These are phyloP conservation scores for Scaptomyza graminum DNA, from an alignment of 1,140 invertebrate genomes.

Conservation along the genomic window DNA sequence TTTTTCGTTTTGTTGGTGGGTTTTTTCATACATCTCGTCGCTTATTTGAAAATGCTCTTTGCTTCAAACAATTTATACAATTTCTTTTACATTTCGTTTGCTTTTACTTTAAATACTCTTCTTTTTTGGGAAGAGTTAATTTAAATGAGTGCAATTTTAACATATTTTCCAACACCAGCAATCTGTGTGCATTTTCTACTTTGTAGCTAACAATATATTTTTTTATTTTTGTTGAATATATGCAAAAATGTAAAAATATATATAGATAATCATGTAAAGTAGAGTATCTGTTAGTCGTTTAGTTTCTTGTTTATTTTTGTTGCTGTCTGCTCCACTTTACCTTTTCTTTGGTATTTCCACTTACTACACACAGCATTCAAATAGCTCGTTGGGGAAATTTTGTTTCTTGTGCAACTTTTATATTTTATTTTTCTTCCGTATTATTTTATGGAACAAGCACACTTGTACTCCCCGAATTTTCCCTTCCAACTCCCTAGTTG, in stretches of 20 bases:
- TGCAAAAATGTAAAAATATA: too few species aligned
- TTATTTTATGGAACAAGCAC: slow-evolving; percentile 39
- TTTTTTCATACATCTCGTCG: slow-evolving; percentile 43
- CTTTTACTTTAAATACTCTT: neutral
- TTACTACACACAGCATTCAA: slow-evolving; percentile 10
- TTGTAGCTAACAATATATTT: too few species aligned
- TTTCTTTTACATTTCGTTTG: slow-evolving; percentile 39
- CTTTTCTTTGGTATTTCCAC: slow-evolving; percentile 6
- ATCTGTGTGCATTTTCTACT: too few species aligned
- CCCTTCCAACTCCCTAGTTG: neutral
- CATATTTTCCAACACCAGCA: too few species aligned
- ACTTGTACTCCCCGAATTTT: neutral
- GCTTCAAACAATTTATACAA: slow-evolving; percentile 49
- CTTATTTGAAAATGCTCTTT: slow-evolving; percentile 37
- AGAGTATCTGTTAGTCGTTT: slow-evolving; percentile 2
- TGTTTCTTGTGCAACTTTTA: slow-evolving; percentile 60
- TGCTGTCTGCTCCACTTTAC: slow-evolving; percentile 6
- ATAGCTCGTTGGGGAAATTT: slow-evolving; percentile 81
- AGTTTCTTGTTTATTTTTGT: too few species aligned
- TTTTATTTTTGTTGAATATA: too few species aligned
- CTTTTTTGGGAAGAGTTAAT: neutral
- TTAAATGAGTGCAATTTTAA: too few species aligned
- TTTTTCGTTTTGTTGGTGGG: slow-evolving; percentile 23
- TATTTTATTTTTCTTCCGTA: slow-evolving; percentile 58
- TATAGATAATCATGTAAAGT: too few species aligned